Base-by-base conservation (phyloP, 2,113 vertebrate genomes). In the Phylloscopus trochilus region DNA sequence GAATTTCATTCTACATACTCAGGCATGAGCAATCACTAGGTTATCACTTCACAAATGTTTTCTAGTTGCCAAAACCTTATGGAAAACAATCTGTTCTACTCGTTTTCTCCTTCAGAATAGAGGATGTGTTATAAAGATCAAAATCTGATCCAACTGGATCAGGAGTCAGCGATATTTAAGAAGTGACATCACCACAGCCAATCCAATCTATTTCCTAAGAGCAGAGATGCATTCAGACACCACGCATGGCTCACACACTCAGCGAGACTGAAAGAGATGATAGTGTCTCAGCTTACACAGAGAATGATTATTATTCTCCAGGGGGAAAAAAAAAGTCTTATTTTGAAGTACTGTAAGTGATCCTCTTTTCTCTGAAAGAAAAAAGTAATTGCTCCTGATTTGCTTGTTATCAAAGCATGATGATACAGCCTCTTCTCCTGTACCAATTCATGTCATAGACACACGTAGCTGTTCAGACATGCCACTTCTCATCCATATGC, bases 341-440 rank as follows among this genome's bases (percentile, higher is more conserved):
- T 84, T 86, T 92, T 94, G 52, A 92, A 93, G 86, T 75, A 52
- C 60, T 82, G 60, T 68, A 92, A 94, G 79, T 7, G 52, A 96
- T 93, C 56, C n/a, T 49, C 56, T 77, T 76, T 93, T 64, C 44
- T 78, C 39, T 55, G 51, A 72, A 83, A 85, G 74, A 17, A 80
- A 63, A 83, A 66, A 86, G 49, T 81, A 94, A 95, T 91, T 67
- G 55, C 75, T 94, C 81, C 72, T 43, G 78, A 93, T 89, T 92
- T 86, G 66, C 87, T 83, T 85, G 75, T 95, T 92, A 91, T 88
- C 81, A 94, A 94, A 96, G 90, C 83, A 80, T 9, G 15, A 76
- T 74, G 75, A 77, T 70, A 62, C 63, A 86, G 93, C 79, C 85
- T 83, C 89, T 76, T 87, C 46, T 87, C 69, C 91, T 55, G 30